These are phyloP conservation scores for Genyomyrus donnyi DNA, from an alignment of 2,113 vertebrate genomes.

Conservation along the genomic window DNA sequence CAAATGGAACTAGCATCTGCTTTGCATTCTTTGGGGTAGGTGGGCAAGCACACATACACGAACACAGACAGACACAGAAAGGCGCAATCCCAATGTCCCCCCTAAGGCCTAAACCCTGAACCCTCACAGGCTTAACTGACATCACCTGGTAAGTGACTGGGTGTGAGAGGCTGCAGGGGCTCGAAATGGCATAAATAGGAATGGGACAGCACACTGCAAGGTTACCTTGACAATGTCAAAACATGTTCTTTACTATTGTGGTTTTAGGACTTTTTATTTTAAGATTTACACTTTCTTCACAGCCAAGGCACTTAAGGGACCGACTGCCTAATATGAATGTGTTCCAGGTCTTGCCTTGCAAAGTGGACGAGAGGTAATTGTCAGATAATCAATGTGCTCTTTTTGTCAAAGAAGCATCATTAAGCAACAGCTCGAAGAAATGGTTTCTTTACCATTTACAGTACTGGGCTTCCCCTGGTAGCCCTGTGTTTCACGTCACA, in stretches of 20 bases:
- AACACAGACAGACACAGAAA: not conserved
- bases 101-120: not conserved
- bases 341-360: not conserved
- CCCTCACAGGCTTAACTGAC: not conserved
- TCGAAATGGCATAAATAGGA: not conserved
- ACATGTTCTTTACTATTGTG: not conserved
- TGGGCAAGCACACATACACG: not conserved
- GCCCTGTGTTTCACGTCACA: not conserved
- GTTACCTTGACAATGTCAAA: not conserved
- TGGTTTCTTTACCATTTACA: not conserved
- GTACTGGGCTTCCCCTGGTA: not conserved
- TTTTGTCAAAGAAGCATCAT: not conserved
- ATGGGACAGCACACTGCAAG: not conserved
- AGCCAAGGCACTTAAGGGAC: not conserved
- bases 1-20: not conserved
- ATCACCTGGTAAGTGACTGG: not conserved
- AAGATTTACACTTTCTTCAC: not conserved
- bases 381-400: not conserved
- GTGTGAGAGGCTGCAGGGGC: not conserved
- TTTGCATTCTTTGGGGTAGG: not conserved
- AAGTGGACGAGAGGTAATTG: not conserved
- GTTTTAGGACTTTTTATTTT: not conserved
- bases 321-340: not conserved
- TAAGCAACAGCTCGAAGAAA: not conserved
- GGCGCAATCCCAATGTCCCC: not conserved